Evolutionary conservation across 2,113 vertebrate species (phyloP), one percentile per base, ranked within the genome.

Genomic region (Daubentonia madagascariensis): DNA sequence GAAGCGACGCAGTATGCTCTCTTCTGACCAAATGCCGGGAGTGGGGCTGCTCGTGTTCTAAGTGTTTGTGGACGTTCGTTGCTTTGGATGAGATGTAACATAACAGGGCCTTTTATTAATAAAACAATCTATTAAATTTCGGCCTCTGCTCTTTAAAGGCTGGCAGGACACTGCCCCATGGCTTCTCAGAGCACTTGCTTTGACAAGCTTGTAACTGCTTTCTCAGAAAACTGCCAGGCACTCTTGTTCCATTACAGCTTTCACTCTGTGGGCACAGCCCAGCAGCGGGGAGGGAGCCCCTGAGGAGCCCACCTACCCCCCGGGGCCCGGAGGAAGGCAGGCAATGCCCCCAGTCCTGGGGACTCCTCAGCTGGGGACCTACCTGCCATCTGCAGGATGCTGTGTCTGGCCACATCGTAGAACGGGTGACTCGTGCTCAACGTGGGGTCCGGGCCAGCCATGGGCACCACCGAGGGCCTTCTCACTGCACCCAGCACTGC

Each of bases 351-450:
- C 0, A 8, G 2, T 5, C 43, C 45, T 0, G 1, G 70, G 70
- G 35, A 75, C 57, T n/a, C 22, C 3, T 35, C 52, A 0, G 65
- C 79, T 3, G 17, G 6, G 57, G 50, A 96, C 98, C 52, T 96
- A 99, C 99, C 99, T 94, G 98, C 99, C 96, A 99, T 98, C 91
- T 99, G 99, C 72, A 99, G 96, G 96, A 99, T 99, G 50, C 99
- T 98, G 0, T 99, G 99, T 43, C 99, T 98, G 0, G 99, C 99
- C 87, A 99, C 98, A 2, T 99, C 99, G 0, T 99, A 99, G 92
- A 99, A 99, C 0, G 99, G 99, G 91, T 99, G 99, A 40, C 97
- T 98, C 1, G 96, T 22, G 87, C 99, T 99, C 28, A 98, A 96
- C 2, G 84, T 91, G 3, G 97, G 90, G 79, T 98, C 97, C 67